Percentiles rank a stretch among this genome's conserved stretches.
Evolutionary conservation across 2,113 vertebrate genomes (phyloP).

Genomic region (Ovis canadensis): DNA sequence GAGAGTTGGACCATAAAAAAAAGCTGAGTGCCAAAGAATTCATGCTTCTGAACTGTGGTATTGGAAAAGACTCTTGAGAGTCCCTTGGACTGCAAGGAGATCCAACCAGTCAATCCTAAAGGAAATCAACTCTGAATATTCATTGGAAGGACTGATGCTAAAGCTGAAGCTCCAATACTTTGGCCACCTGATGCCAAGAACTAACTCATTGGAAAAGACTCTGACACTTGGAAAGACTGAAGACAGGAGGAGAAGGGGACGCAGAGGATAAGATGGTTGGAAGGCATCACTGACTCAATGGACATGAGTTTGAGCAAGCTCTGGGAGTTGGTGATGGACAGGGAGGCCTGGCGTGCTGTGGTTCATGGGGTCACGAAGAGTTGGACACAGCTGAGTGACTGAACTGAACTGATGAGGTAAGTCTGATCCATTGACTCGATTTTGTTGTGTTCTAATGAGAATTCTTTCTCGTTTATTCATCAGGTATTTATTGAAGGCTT

Average conservation of each 20-base stretch:
- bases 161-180: neutral
- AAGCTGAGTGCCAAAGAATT: neutral
- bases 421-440: neutral
- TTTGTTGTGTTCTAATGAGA: neutral
- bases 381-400: neutral
- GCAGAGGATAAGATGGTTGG: neutral
- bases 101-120: neutral
- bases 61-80: neutral
- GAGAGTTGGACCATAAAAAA: neutral
- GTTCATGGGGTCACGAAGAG: neutral
- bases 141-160: neutral
- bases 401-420: neutral
- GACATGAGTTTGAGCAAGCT: neutral
- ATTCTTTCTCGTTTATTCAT: neutral
- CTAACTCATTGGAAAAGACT: neutral
- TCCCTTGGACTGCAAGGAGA: neutral
- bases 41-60: neutral
- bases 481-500: neutral
- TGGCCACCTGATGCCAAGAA: neutral
- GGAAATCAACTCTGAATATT: neutral
- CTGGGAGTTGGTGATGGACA: neutral
- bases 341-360: neutral
- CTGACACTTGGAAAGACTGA: neutral
- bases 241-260: neutral
- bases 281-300: accelerated